phyloP scores from a whole-genome alignment of 2,888 invertebrate species.

The Melanchra persicariae region DNA sequence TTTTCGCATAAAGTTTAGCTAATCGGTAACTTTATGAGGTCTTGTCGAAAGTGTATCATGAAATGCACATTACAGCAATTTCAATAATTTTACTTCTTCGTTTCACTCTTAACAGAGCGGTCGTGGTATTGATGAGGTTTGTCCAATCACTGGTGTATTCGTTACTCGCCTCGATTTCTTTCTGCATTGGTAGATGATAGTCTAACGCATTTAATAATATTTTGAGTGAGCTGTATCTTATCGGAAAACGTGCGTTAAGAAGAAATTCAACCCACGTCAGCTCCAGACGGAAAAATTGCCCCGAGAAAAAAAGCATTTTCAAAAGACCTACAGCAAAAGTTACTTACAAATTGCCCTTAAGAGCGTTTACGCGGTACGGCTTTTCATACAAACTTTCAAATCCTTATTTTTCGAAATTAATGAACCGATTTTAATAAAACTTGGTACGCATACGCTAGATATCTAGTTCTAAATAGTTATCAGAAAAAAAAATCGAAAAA shows the following conservation, averaged over 20 bases:
- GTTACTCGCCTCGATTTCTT: background rate
- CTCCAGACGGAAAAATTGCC: background rate
- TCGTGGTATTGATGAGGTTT: background rate
- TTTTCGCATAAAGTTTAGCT: background rate
- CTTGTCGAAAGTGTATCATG: background rate
- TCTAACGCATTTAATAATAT: no score
- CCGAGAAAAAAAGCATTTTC: background rate
- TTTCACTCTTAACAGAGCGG: background rate
- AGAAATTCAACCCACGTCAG: background rate
- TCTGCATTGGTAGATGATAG: no score
- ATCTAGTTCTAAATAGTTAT: no score
- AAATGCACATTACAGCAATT: background rate
- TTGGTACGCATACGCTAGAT: no score
- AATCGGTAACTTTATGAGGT: background rate
- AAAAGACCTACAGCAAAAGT: background rate
- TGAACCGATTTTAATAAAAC: no score
- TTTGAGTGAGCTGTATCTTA: no score
- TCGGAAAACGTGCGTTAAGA: no score
- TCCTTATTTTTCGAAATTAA: no score
- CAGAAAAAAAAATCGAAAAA: no score
- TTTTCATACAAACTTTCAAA: no score
- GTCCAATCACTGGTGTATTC: background rate
- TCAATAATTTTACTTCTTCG: background rate
- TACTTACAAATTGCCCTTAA: constrained; percentile 16
- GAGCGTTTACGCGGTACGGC: no score